These are phyloP conservation scores for Oscheius onirici DNA, from an alignment of 2,888 invertebrate species.

Conservation along the genomic window DNA sequence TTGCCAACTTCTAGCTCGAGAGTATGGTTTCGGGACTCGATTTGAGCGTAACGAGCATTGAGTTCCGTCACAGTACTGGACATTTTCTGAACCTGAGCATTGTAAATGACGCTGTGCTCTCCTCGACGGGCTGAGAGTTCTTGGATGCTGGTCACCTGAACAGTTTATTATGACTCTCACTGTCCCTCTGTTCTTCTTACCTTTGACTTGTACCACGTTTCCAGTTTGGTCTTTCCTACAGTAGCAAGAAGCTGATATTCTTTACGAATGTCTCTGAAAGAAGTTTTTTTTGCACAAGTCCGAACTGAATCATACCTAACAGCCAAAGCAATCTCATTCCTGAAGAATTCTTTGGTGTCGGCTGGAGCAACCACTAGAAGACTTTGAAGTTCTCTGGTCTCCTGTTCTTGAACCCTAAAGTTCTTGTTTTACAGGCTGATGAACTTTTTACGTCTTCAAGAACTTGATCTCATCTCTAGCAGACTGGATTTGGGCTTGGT, in stretches of 20 bases:
- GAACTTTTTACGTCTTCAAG: not conserved
- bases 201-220: slow-evolving; percentile 27
- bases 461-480: slow-evolving; percentile 16
- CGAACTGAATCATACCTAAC: not conserved
- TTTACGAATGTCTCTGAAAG: slow-evolving; percentile 19
- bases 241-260: slow-evolving; percentile 14
- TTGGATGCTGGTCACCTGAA: not conserved
- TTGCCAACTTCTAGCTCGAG: slow-evolving; percentile 3
- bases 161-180: not conserved
- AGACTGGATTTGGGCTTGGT: slow-evolving; percentile 2
- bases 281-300: not conserved
- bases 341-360: slow-evolving; percentile 26
- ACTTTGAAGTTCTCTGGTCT: not conserved
- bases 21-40: not conserved
- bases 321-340: slow-evolving; percentile 22
- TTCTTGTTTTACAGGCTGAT: not conserved
- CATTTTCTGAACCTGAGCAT: not conserved
- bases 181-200: not conserved
- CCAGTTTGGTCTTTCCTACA: slow-evolving; percentile 4
- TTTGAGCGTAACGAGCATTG: not conserved
- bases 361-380: slow-evolving; percentile 17
- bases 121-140: not conserved
- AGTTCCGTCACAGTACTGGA: not conserved
- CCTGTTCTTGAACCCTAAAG: slow-evolving; percentile 12
- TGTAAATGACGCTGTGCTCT: not conserved